Evolutionary conservation across 1,140 invertebrate species (phyloP).

Genomic region (Ceratina japonica): DNA sequence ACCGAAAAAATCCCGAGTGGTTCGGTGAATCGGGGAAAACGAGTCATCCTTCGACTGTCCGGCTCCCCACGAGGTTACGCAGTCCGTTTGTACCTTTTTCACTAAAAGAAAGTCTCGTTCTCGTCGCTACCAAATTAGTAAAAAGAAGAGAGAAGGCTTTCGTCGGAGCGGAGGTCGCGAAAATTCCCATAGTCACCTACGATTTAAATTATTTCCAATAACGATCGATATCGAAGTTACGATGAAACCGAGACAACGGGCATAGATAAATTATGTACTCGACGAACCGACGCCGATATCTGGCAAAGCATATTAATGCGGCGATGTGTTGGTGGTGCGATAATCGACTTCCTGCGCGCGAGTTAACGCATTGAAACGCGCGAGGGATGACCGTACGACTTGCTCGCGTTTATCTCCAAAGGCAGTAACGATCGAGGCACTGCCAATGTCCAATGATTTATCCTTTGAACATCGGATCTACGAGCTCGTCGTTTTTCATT

Average conservation of each 20-base stretch:
- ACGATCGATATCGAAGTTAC: no score
- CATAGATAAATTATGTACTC: no score
- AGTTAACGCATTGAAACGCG: slow-evolving; percentile 7
- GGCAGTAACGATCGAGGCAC: slow-evolving; percentile 26
- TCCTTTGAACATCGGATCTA: slow-evolving; percentile 21
- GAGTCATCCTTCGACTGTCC: not conserved
- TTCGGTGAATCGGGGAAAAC: slow-evolving; percentile 26
- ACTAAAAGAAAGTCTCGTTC: no score
- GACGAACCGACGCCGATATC: no score
- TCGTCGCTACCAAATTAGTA: no score
- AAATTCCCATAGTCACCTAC: no score
- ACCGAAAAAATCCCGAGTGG: slow-evolving; percentile 12
- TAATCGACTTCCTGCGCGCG: slow-evolving; percentile 47
- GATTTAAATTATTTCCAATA: no score
- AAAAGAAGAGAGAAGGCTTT: no score
- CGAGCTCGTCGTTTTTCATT: slow-evolving; percentile 21
- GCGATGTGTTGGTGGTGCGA: slow-evolving; percentile 28
- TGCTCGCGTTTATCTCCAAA: slow-evolving; percentile 39
- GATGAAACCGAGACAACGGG: no score
- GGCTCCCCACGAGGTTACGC: not conserved
- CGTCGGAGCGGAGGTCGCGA: no score
- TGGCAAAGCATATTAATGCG: not conserved
- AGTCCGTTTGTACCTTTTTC: not conserved
- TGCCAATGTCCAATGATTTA: slow-evolving; percentile 34
- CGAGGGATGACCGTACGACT: slow-evolving; percentile 23